Evolutionary conservation across 1,140 invertebrate species (phyloP).

Genomic region (Pissodes strobi): DNA sequence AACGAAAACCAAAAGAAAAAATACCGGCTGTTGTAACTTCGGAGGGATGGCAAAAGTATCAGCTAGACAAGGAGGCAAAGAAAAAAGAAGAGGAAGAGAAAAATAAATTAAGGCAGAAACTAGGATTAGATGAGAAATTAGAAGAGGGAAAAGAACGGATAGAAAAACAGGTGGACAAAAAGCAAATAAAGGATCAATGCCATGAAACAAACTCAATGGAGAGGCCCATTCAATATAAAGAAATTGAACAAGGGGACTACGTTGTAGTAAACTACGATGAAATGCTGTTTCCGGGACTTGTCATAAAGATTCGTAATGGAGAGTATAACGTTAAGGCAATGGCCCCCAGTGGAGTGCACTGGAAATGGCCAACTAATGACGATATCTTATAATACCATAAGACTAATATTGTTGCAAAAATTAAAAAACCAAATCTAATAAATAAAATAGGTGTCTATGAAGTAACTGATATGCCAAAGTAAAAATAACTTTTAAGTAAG

Average conservation of each 20-base stretch:
- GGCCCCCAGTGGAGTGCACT: background rate
- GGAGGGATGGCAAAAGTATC: background rate
- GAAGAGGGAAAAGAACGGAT: background rate
- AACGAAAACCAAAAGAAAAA: background rate
- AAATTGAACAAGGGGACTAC: background rate
- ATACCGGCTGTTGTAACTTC: background rate
- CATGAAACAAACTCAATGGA: background rate
- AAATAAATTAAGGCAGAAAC: background rate
- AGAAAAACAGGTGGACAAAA: background rate
- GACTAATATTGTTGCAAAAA: background rate
- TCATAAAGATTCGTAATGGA: background rate
- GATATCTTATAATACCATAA: background rate
- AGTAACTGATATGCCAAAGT: background rate
- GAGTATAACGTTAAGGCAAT: background rate
- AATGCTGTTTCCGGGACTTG: background rate
- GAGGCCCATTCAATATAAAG: too few species aligned
- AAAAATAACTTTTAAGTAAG: too few species aligned
- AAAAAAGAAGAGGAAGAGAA: background rate
- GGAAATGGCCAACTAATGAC: background rate
- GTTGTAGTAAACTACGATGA: background rate
- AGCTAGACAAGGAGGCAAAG: background rate
- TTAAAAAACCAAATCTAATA: background rate
- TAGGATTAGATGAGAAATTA: too few species aligned
- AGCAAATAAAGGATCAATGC: background rate
- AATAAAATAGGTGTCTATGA: background rate